Base-by-base conservation (phyloP, 2,113 vertebrate species). In the Colistium nudipinnis region DNA sequence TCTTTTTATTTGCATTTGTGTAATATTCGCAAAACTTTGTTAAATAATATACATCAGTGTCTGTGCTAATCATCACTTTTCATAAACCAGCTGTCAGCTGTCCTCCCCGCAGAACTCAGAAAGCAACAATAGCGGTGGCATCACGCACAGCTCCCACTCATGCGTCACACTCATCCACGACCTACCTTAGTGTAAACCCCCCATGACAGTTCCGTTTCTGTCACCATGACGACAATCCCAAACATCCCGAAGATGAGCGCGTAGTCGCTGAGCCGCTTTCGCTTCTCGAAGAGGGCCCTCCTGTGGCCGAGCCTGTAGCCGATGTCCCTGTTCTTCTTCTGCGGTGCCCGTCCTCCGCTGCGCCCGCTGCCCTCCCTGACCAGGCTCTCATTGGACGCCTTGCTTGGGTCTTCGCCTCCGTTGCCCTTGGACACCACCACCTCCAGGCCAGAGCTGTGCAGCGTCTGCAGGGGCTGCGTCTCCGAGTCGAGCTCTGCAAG, bases 161-260 rank as follows among this genome's bases (percentile, higher is more conserved):
- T 48, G 43, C 65, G 43, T 70, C 64, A 36, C 52, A 70, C 66
- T 33, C 33, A 79, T 12, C 24, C 35, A 43, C 59, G 63, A 62
- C 86, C 74, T 81, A 93, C 92, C 92, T 93, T 93, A 76, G 86
- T 92, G 89, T 97, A 97, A 89, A 96, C 94, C 38, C 95, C 96
- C 96, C 96, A 98, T 70, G 96, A 97, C 52, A 97, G 92, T 85
- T 98, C 96, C 0, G 96, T 97, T 88, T 98, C 96, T 0, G 95
- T 96, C 89, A 98, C 96, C 96, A 97, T 97, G 82, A 96, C 96
- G 9, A 97, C 95, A 41, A 98, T 97, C 87, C 96, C 96, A 53
- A 97, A 97, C 95, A 97, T 96, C 77, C 95, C 96, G 2, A 98
- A 98, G 82, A 97, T 97, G 63, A 97, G 92, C 2, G 96, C 96